Percentiles rank a stretch among this genome's conserved stretches.
Conservation (phyloP, 2,113 vertebrate genomes). For the Amphilophus citrinellus region DNA sequence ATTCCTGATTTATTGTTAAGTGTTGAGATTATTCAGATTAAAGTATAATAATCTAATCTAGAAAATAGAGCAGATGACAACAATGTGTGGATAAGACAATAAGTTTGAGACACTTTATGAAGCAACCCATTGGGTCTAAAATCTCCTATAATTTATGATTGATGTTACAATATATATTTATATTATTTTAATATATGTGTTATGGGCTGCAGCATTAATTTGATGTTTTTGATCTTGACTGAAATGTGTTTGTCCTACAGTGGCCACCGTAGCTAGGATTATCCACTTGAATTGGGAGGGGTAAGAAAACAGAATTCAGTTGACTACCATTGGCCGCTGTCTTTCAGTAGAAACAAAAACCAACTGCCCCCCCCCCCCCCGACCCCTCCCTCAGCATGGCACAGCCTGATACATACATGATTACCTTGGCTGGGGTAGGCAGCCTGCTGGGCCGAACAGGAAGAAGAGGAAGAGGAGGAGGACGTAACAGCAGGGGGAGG, state of each 20-base stretch:
- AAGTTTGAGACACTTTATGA: too few species aligned
- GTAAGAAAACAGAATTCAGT: not conserved
- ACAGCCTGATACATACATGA: constrained; percentile 87
- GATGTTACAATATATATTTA: too few species aligned
- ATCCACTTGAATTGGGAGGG: not conserved
- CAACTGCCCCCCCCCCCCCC: not conserved
- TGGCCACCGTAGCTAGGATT: accelerated
- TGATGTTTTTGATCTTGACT: not conserved
- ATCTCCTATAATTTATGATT: too few species aligned
- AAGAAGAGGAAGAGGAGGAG: constrained; percentile 73
- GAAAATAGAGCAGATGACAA: too few species aligned
- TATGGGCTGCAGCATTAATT: not conserved
- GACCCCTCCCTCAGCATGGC: constrained; percentile 13
- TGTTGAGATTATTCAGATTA: too few species aligned
- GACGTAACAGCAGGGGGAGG: constrained; percentile 74
- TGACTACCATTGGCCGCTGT: not conserved
- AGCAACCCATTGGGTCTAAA: too few species aligned
- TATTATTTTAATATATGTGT: too few species aligned
- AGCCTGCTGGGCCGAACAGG: constrained; percentile 87
- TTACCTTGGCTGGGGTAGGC: constrained; percentile 97
- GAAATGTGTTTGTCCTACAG: not conserved
- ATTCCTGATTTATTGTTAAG: too few species aligned
- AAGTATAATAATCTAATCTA: too few species aligned
- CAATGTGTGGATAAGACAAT: too few species aligned
- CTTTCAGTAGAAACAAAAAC: not conserved